These are phyloP conservation scores for Haemorhous mexicanus DNA, from an alignment of 2,113 vertebrate genomes.

Conservation along the genomic window DNA sequence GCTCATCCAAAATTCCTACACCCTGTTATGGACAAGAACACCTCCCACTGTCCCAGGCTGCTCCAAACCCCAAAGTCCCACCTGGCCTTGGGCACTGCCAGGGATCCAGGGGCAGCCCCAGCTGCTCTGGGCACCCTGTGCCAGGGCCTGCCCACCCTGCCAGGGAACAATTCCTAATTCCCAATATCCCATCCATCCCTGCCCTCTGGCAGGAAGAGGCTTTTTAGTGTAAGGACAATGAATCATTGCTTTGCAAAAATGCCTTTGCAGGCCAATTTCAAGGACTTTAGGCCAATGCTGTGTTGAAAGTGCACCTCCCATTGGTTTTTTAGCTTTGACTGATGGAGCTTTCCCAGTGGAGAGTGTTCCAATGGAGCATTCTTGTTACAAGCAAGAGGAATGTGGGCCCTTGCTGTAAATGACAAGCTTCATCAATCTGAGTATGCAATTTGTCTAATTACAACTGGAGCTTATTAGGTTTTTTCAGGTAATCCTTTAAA, in stretches of 20 bases:
- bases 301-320: neutral
- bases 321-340: neutral
- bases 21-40: neutral
- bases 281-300: neutral
- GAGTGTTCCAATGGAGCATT: neutral
- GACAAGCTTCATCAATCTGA: conserved; percentile 33
- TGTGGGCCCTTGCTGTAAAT: neutral
- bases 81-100: neutral
- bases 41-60: neutral
- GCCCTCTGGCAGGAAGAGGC: neutral
- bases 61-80: rapidly evolving
- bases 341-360: neutral
- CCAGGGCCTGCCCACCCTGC: neutral
- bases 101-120: neutral
- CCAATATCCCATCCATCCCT: rapidly evolving
- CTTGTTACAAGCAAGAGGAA: neutral
- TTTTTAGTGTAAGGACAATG: neutral
- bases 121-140: neutral
- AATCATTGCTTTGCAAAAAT: neutral
- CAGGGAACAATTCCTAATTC: neutral
- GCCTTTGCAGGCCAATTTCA: neutral
- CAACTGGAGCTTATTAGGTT: neutral
- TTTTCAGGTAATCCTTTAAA: conserved; percentile 35
- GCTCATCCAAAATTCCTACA: rapidly evolving
- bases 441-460: conserved; percentile 38